Evolutionary conservation across 2,113 vertebrate genomes (phyloP).

Genomic region (Chloropsis hardwickii): DNA sequence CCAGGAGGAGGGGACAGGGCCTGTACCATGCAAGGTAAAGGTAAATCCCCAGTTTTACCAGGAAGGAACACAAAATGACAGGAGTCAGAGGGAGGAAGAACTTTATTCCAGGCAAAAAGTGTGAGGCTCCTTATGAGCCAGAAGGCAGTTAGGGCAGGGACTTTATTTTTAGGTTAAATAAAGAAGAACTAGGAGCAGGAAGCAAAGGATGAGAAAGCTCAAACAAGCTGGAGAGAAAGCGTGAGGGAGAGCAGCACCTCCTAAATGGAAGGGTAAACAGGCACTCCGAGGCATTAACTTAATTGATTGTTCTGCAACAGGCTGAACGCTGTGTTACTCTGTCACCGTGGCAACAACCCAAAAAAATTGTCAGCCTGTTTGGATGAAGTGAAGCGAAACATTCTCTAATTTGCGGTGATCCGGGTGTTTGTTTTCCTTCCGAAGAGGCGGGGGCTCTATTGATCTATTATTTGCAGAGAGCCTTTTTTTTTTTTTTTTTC

Average conservation of each 20-base stretch:
- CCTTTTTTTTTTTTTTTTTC: neutral
- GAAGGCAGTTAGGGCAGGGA: neutral
- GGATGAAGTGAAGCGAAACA: conserved; percentile 88
- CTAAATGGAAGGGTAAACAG: conserved; percentile 75
- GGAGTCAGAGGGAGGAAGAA: neutral
- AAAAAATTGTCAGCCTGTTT: conserved; percentile 83
- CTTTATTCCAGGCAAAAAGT: neutral
- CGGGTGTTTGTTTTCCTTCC: conserved; percentile 70
- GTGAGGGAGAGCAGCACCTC: conserved; percentile 28
- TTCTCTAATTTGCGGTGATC: conserved; percentile 84
- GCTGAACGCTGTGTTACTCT: conserved; percentile 81
- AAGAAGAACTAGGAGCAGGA: neutral
- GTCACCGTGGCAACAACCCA: conserved; percentile 85
- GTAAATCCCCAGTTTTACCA: neutral
- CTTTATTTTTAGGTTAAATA: neutral
- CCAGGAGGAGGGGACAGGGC: neutral
- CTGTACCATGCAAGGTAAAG: neutral
- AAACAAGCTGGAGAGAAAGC: conserved; percentile 10
- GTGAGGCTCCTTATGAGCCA: neutral
- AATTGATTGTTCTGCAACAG: conserved; percentile 90
- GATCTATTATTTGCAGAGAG: conserved; percentile 63
- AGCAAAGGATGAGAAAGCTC: conserved; percentile 3
- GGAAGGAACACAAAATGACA: neutral
- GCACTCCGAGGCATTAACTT: conserved; percentile 78
- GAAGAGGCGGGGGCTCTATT: conserved; percentile 59